phyloP scores from a whole-genome alignment of 2,113 vertebrate species.

The Antennarius striatus region DNA sequence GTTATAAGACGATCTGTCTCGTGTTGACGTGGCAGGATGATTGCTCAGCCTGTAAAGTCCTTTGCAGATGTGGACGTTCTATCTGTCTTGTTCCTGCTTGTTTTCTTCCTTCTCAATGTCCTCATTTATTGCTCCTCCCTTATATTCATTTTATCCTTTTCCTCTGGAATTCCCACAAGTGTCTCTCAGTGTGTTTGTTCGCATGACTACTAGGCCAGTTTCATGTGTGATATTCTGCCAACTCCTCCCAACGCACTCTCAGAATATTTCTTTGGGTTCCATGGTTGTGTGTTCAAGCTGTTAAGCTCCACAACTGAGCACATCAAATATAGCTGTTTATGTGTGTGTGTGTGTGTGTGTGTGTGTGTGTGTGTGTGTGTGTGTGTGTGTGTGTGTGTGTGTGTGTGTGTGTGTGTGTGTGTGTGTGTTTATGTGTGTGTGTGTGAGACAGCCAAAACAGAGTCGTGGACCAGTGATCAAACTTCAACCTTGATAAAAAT shows the following conservation, averaged over 20 bases:
- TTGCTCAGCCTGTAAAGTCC: conserved; percentile 56
- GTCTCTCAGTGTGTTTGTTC: neutral
- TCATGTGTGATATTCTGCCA: conserved; percentile 71
- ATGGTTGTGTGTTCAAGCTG: conserved; percentile 49
- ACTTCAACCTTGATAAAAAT: too few relatives aligned
- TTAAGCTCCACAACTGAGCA: conserved; percentile 47
- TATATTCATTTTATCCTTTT: conserved; percentile 27
- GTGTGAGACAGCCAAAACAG: neutral
- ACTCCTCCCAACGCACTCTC: conserved; percentile 54
- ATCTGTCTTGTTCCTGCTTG: conserved; percentile 40
- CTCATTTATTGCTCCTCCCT: conserved; percentile 23
- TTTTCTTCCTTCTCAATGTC: conserved; percentile 26
- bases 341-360: neutral
- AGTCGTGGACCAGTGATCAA: too few relatives aligned
- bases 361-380: conserved; percentile 1
- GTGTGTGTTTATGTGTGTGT: neutral
- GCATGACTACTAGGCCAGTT: conserved; percentile 49
- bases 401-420: too few relatives aligned
- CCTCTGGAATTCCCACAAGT: conserved; percentile 43
- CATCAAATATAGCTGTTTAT: conserved; percentile 48
- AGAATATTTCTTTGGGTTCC: conserved; percentile 40
- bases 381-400: too few relatives aligned
- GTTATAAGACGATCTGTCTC: conserved; percentile 36
- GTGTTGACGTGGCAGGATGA: conserved; percentile 76
- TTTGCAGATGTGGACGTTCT: conserved; percentile 63